phyloP scores from a whole-genome alignment of 2,888 invertebrate species.

The Scelioninae gen. 1 region DNA sequence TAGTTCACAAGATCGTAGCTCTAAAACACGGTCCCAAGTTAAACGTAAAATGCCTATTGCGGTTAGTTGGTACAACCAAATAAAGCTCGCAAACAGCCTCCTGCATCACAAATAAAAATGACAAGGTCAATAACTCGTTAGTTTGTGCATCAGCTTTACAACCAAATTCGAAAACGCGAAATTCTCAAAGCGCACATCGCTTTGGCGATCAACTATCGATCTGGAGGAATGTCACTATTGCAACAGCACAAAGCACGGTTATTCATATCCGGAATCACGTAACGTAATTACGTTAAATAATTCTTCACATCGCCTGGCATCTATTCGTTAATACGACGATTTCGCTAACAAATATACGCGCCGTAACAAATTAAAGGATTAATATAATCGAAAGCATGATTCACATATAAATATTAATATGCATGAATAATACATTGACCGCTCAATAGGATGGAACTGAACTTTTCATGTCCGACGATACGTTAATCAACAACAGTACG shows the following conservation, averaged over 20 bases:
- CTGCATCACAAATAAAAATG: conserved; percentile 2
- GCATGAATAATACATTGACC: conserved; percentile 38
- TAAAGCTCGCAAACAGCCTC: neutral
- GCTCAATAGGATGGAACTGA: conserved; percentile 7
- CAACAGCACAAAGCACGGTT: neutral
- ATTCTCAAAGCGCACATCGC: neutral
- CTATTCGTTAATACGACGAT: conserved; percentile 16
- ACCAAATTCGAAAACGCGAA: neutral
- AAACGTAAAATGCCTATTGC: conserved; percentile 47
- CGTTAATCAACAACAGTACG: conserved; percentile 34
- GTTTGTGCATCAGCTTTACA: neutral
- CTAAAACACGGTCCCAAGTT: conserved; percentile 28
- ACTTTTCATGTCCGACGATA: conserved; percentile 34
- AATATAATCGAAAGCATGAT: conserved; percentile 24
- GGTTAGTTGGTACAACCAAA: conserved; percentile 21
- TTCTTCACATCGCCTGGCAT: conserved; percentile 4
- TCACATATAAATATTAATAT: conserved; percentile 35
- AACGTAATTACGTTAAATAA: conserved; percentile 5
- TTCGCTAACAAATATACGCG: conserved; percentile 18
- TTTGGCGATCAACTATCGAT: neutral
- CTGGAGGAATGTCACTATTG: no score
- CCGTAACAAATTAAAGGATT: conserved; percentile 40
- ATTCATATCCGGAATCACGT: conserved; percentile 12
- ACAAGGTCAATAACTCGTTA: neutral
- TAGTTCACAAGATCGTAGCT: conserved; percentile 34